phyloP scores from a whole-genome alignment of 2,888 invertebrate species.

The Oxyscelio sp. region DNA sequence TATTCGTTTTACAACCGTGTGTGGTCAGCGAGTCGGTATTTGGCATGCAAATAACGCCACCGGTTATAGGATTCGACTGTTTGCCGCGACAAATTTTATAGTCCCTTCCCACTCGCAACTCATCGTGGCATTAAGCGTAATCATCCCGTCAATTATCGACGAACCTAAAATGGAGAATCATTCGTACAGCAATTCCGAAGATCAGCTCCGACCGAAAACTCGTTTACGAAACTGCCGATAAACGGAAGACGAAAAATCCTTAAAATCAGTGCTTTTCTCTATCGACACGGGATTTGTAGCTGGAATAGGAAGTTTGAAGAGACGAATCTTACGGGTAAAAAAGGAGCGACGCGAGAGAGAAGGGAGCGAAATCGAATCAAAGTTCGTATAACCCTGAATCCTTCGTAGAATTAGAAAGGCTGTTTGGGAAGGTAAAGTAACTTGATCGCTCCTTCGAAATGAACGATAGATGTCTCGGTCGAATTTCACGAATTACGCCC shows the following conservation, averaged over 20 bases:
- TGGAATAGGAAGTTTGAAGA: conserved; percentile 67
- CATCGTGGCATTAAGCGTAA: background rate
- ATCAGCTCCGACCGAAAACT: conserved; percentile 52
- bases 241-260: conserved; percentile 76
- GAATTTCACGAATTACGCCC: conserved; percentile 85
- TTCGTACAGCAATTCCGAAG: conserved; percentile 27
- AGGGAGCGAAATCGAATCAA: conserved; percentile 84
- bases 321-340: conserved; percentile 68
- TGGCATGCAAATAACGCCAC: background rate
- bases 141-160: conserved; percentile 19
- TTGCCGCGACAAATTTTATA: background rate
- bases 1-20: conserved; percentile 21
- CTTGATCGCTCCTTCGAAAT: conserved; percentile 63
- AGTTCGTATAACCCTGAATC: conserved; percentile 83
- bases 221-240: conserved; percentile 76
- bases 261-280: conserved; percentile 76
- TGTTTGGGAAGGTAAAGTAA: conserved; percentile 32
- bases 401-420: conserved; percentile 77
- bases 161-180: conserved; percentile 42
- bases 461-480: conserved; percentile 83
- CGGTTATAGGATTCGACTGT: background rate
- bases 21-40: conserved; percentile 15
- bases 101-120: no score
- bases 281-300: conserved; percentile 78
- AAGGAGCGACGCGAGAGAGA: conserved; percentile 54